These are phyloP conservation scores for Rutilus rutilus DNA, from an alignment of 2,113 vertebrate species.

Conservation along the genomic window DNA sequence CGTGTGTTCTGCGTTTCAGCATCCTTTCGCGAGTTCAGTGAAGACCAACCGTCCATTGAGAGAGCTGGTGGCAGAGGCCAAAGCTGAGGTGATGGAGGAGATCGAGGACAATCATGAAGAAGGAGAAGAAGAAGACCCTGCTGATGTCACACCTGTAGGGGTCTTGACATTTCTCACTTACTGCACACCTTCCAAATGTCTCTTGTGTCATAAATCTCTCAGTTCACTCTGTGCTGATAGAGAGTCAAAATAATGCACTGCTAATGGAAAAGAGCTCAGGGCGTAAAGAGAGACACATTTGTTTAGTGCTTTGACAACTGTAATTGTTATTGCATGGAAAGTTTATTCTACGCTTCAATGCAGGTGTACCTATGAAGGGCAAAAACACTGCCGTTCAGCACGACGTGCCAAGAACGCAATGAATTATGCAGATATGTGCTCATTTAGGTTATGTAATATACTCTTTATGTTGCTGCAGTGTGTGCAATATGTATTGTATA, in stretches of 20 bases:
- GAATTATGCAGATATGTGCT: neutral
- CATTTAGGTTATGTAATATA: neutral
- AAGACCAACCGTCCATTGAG: slow-evolving; percentile 85
- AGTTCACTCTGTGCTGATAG: neutral
- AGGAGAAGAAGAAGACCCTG: slow-evolving; percentile 73
- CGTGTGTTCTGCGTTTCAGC: slow-evolving; percentile 71
- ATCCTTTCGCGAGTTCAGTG: slow-evolving; percentile 85
- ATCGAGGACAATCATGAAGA: slow-evolving; percentile 78
- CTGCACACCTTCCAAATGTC: neutral
- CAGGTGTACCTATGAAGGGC: neutral
- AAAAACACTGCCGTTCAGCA: neutral
- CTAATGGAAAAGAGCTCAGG: slow-evolving; percentile 2
- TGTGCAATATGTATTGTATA: neutral
- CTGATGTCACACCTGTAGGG: slow-evolving; percentile 68
- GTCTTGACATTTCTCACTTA: neutral
- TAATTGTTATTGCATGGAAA: neutral
- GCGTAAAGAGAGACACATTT: neutral
- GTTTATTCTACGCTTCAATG: neutral
- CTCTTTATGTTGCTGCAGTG: neutral
- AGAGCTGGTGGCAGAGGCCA: slow-evolving; percentile 96
- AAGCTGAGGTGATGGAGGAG: slow-evolving; percentile 91
- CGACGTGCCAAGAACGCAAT: neutral
- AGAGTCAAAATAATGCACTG: neutral
- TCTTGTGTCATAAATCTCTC: slow-evolving; percentile 21
- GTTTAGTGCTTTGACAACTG: neutral